Base-by-base conservation (phyloP, 2,797 vertebrate species). In the Diceros bicornis region DNA sequence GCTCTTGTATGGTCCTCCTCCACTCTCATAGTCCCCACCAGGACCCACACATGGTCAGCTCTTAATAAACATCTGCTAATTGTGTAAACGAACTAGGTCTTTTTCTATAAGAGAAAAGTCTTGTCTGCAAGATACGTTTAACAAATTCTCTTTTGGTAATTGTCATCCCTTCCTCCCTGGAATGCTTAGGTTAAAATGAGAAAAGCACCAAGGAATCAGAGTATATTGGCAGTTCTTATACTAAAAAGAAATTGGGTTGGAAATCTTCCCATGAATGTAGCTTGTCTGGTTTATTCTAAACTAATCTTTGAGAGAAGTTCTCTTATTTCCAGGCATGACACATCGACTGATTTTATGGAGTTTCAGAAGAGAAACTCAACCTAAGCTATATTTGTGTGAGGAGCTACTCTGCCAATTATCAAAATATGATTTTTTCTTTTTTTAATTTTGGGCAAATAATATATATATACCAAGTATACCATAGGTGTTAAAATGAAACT, bases 351-450 rank as follows among this genome's bases (percentile, higher is more conserved):
- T 77, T 61, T 77, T n/a, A 44, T 82, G 32, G 47, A 34, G 17
- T 68, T 91, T 62, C 92, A 82, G 17, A 86, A 69, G 25, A 81
- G n/a, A 87, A 94, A 91, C 12, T 94, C 88, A 61, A 44, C 27
- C 44, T 52, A 32, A 86, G 50, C 41, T 68, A 12, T 47, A 52
- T 81, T n/a, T 74, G 44, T 29, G 4, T 44, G n/a, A 71, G n/a
- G 23, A 68, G 13, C 23, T 85, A 66, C 59, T 66, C 29, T 90
- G 23, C 75, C 41, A 29, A 74, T 81, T 75, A 74, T 75, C 55
- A 62, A 82, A 91, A 68, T 81, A 41, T 13, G 7, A 23, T 87
- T 91, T 11, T 91, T 66, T 90, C 47, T 44, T 77, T 59, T 32
- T 8, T 47, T 88, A 78, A 55, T 69, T 75, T 85, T 5, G 62